Evolutionary conservation across 1,140 invertebrate species (phyloP).

Genomic region (Acyrthosiphon pisum): DNA sequence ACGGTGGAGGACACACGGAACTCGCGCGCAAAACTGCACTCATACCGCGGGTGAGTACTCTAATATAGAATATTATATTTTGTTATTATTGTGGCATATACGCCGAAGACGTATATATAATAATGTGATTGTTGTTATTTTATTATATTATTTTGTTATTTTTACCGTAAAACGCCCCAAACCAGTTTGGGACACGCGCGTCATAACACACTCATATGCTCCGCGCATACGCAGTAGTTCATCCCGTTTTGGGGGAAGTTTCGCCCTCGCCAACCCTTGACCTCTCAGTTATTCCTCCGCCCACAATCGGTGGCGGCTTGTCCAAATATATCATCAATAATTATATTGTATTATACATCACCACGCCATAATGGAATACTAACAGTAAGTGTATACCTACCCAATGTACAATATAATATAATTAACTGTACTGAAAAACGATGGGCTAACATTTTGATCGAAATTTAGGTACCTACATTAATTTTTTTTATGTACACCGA

Average conservation of each 20-base stretch:
- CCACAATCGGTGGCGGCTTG: conserved; percentile 8
- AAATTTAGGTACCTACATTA: no score
- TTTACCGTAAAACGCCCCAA: conserved; percentile 10
- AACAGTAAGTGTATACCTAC: not conserved
- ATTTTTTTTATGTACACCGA: no score
- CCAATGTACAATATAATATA: no score
- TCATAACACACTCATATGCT: not conserved
- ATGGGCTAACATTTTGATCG: no score
- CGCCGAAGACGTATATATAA: not conserved
- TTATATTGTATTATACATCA: not conserved
- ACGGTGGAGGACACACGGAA: conserved; percentile 22
- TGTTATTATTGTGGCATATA: not conserved
- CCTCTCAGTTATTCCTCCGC: not conserved
- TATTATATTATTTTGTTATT: conserved; percentile 25
- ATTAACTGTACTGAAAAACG: no score
- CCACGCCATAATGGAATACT: not conserved
- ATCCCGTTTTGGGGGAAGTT: not conserved
- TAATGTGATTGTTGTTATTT: not conserved
- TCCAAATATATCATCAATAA: conserved; percentile 29
- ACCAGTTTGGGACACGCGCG: not conserved
- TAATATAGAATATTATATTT: not conserved
- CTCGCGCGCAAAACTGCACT: not conserved
- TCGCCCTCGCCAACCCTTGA: not conserved
- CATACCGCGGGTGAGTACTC: not conserved
- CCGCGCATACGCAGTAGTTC: not conserved